A percentile compares a stretch with the other conserved stretches of the same genome.
phyloP scores from a whole-genome alignment of 2,888 invertebrate genomes.

The Erynnis tages region DNA sequence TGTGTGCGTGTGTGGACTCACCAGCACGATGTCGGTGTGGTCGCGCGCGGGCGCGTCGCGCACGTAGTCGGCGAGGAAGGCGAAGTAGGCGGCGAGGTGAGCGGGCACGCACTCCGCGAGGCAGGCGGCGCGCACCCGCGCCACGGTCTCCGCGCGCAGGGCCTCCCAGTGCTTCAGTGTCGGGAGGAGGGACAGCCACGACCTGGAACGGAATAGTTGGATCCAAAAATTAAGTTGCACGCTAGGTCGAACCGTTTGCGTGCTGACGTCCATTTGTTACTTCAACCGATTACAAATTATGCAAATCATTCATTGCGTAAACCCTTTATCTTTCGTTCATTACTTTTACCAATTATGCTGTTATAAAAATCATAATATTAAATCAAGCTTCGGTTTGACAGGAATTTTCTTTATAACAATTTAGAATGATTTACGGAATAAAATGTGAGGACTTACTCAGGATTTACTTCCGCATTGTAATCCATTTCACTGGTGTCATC shows the following conservation, averaged over 20 bases:
- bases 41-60: constrained; percentile 43
- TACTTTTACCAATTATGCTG: no score
- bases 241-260: no score
- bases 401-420: no score
- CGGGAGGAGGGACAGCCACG: constrained; percentile 80
- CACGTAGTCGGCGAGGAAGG: constrained; percentile 90
- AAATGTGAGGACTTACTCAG: constrained; percentile 66
- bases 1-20: constrained; percentile 18
- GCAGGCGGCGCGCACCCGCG: constrained; percentile 91
- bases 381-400: no score
- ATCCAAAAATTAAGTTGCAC: no score
- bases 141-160: constrained; percentile 85
- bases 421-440: no score
- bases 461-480: constrained; percentile 70
- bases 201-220: constrained; percentile 44
- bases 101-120: constrained; percentile 94
- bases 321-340: no score
- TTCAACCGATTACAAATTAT: no score
- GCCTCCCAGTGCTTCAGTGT: constrained; percentile 89
- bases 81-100: constrained; percentile 91
- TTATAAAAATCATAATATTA: no score
- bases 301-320: no score
- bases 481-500: constrained; percentile 72
- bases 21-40: constrained; percentile 61
- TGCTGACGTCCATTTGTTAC: no score